Percentiles rank a stretch among this genome's conserved stretches.
phyloP scores from a whole-genome alignment of 2,797 vertebrate species.

The Pantherophis alleghaniensis region DNA sequence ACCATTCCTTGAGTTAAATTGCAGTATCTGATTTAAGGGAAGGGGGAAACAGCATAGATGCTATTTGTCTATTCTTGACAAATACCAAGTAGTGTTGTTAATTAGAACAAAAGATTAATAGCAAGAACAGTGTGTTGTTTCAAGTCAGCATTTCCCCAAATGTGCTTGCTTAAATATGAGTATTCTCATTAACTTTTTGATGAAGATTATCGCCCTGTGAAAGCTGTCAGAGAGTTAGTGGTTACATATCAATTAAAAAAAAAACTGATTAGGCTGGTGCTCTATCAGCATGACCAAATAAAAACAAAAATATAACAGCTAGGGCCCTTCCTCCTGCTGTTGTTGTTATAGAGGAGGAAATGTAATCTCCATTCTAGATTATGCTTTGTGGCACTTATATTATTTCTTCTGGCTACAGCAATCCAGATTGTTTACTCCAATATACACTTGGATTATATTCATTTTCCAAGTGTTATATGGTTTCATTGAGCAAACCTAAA shows the following conservation, averaged over 20 bases:
- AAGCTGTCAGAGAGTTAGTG: not conserved
- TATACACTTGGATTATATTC: not conserved
- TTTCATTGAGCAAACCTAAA: not conserved
- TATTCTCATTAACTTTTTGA: constrained; percentile 20
- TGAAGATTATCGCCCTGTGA: constrained; percentile 5
- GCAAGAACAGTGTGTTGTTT: constrained; percentile 20
- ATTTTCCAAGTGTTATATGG: not conserved
- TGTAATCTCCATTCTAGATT: not conserved
- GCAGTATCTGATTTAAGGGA: constrained; percentile 7
- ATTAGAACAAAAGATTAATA: constrained; percentile 29
- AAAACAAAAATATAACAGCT: constrained; percentile 3
- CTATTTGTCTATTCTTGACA: constrained; percentile 16
- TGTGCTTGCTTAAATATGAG: constrained; percentile 13
- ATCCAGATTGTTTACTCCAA: not conserved
- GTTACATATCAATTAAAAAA: constrained; percentile 13
- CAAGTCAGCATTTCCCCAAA: constrained; percentile 14
- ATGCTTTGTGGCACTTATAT: not conserved
- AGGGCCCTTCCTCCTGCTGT: not conserved
- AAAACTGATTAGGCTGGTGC: not conserved
- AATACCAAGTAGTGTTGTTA: constrained; percentile 13
- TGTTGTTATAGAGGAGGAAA: not conserved
- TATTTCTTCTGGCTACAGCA: not conserved
- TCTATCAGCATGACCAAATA: not conserved
- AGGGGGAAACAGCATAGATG: not conserved
- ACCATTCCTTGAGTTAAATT: not conserved